Conservation (phyloP, 2,797 vertebrate species). For the Martes flavigula region DNA sequence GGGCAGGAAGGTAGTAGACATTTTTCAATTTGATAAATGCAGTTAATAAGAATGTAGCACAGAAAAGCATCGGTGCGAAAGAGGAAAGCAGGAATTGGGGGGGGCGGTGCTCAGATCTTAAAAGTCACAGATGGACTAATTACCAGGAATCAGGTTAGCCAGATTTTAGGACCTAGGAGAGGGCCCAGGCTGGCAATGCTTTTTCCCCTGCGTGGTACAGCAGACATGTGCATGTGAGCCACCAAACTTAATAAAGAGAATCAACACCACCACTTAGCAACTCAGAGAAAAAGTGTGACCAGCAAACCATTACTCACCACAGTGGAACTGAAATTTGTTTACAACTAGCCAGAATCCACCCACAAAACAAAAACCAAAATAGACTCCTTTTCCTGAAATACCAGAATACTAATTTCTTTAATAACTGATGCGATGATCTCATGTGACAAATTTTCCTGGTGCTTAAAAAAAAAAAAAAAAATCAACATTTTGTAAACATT, state of each 20-base stretch:
- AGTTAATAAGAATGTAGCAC: conserved; percentile 37
- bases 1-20: neutral
- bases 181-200: neutral
- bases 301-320: neutral
- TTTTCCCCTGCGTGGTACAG: neutral
- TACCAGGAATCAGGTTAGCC: neutral
- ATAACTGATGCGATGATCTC: neutral
- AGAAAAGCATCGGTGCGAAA: neutral
- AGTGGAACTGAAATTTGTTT: conserved; percentile 45
- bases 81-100: conserved; percentile 17
- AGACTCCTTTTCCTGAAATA: neutral
- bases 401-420: neutral
- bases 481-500: neutral
- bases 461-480: neutral
- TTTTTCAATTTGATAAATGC: conserved; percentile 63
- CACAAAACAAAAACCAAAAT: neutral
- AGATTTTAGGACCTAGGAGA: conserved; percentile 34
- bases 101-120: neutral
- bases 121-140: conserved; percentile 34
- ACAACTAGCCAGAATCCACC: neutral
- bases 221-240: neutral
- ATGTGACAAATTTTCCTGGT: neutral
- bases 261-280: neutral
- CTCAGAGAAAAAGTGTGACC: neutral
- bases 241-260: conserved; percentile 58